These are phyloP conservation scores for Leptodirus hochenwartii DNA, from an alignment of 2,888 invertebrate species.

Conservation along the genomic window DNA sequence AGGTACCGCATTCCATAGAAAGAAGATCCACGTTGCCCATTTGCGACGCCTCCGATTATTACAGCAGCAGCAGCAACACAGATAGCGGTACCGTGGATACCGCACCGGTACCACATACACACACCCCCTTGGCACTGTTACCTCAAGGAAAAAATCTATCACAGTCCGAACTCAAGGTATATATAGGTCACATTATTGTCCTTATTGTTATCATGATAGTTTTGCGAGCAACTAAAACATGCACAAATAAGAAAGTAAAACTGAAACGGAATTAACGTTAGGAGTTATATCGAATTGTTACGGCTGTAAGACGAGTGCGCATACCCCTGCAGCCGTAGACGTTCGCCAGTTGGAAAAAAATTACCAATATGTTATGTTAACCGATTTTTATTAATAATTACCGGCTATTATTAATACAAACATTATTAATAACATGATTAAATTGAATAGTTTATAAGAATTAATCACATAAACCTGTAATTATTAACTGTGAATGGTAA, in stretches of 20 bases:
- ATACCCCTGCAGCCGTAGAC: no score
- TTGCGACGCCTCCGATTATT: conserved; percentile 34
- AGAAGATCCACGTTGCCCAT: conserved; percentile 72
- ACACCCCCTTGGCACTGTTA: conserved; percentile 10
- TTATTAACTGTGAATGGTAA: no score
- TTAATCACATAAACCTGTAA: no score
- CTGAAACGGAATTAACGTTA: no score
- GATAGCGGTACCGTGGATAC: conserved; percentile 20
- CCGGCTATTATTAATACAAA: no score
- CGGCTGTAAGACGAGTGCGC: no score
- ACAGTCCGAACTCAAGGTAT: conserved; percentile 47
- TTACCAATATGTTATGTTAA: no score
- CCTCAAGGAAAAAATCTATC: conserved; percentile 32
- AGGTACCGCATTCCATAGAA: conserved; percentile 67
- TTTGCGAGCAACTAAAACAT: not conserved
- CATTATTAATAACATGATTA: no score
- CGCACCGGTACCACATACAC: conserved; percentile 12
- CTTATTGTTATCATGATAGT: not conserved
- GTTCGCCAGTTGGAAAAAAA: no score
- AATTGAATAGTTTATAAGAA: no score
- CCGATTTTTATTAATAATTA: no score
- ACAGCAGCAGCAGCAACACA: conserved; percentile 32
- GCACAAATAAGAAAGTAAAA: not conserved
- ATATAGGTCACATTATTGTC: not conserved
- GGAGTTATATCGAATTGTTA: no score